Conservation (phyloP, 2,888 invertebrate genomes). For the Meteorus cinctellus region DNA sequence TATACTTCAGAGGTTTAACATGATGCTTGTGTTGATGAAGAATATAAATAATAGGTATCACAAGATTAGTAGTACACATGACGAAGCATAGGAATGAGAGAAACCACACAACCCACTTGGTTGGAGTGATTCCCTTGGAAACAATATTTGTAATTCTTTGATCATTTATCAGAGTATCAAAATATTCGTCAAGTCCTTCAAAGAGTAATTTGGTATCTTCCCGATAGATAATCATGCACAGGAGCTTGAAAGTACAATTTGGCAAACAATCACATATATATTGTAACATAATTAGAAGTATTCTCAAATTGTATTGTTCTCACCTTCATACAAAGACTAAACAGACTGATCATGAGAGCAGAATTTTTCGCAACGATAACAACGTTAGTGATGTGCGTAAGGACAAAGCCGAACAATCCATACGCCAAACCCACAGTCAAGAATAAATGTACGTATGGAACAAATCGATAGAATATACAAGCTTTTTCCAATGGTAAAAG, state of each 20-base stretch:
- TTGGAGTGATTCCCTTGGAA: not conserved
- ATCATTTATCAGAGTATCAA: not conserved
- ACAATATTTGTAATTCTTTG: not conserved
- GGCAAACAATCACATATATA: not conserved
- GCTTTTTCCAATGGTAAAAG: constrained; percentile 6
- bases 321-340: not conserved
- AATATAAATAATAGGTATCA: constrained; percentile 48
- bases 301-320: not conserved
- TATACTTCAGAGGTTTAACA: constrained; percentile 42
- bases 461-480: constrained; percentile 3
- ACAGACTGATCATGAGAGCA: not conserved
- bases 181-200: constrained; percentile 7
- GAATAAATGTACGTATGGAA: constrained; percentile 13
- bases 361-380: not conserved
- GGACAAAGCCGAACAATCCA: constrained; percentile 12
- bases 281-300: not conserved
- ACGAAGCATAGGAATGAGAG: not conserved
- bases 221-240: not conserved
- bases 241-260: not conserved
- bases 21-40: constrained; percentile 38
- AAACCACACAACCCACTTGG: not conserved
- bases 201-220: not conserved
- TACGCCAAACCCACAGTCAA: constrained; percentile 4
- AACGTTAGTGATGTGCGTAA: constrained; percentile 14
- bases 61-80: constrained; percentile 27